A percentile compares a stretch with the other conserved stretches of the same genome.
These are phyloP conservation scores for Chaetogeoica ovagalla DNA, from an alignment of 2,888 invertebrate species.

Conservation along the genomic window DNA sequence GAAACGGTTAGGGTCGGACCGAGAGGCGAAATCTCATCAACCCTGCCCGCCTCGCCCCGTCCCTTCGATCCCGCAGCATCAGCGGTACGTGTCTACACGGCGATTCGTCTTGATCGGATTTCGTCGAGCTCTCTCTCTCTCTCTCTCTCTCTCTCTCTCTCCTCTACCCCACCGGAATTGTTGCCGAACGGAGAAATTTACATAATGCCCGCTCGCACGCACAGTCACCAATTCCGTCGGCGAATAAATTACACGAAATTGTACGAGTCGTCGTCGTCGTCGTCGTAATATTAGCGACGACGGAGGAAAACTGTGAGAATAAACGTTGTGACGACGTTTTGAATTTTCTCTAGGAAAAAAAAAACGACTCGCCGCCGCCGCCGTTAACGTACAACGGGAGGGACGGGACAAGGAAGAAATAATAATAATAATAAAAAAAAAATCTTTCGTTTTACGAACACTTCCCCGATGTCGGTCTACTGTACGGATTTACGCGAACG, in stretches of 20 bases:
- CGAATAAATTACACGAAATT: conserved; percentile 39
- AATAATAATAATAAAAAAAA: no score
- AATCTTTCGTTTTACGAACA: neutral
- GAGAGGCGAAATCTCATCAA: conserved; percentile 49
- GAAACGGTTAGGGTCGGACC: conserved; percentile 39
- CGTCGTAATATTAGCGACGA: neutral
- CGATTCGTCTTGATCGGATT: conserved; percentile 53
- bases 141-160: no score
- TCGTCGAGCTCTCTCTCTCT: conserved; percentile 15
- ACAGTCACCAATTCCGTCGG: neutral
- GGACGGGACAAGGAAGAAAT: no score
- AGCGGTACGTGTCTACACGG: conserved; percentile 42
- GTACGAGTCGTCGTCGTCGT: neutral
- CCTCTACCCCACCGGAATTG: conserved; percentile 34
- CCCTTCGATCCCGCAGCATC: neutral
- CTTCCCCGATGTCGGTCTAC: neutral
- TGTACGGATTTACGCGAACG: neutral
- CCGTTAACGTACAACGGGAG: no score
- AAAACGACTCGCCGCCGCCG: neutral
- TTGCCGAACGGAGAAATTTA: conserved; percentile 31
- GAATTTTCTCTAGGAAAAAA: conserved; percentile 15
- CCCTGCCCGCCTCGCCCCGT: neutral
- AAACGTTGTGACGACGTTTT: conserved; percentile 34
- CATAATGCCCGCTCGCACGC: conserved; percentile 21
- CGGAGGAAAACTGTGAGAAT: conserved; percentile 26